Percentiles rank a stretch among this genome's conserved stretches.
These are phyloP conservation scores for Papilio protenor DNA, from an alignment of 2,888 invertebrate genomes.

Conservation along the genomic window DNA sequence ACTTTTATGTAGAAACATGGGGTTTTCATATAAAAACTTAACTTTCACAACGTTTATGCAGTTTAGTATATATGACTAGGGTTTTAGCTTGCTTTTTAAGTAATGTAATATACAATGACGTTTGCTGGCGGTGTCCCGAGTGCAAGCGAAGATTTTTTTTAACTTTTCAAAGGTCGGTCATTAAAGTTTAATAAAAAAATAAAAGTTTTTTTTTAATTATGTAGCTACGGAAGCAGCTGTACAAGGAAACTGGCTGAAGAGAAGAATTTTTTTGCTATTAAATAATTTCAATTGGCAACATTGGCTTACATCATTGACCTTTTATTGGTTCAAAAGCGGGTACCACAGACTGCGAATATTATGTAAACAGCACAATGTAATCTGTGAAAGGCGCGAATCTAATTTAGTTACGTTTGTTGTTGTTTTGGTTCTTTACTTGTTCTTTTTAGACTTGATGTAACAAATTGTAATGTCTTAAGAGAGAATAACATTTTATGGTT, in stretches of 20 bases:
- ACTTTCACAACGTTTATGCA: neutral
- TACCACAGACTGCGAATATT: neutral
- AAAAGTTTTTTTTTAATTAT: too few relatives aligned
- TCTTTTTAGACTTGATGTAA: constrained; percentile 16
- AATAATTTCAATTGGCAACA: constrained; percentile 18
- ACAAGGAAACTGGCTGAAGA: too few relatives aligned
- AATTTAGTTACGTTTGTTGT: constrained; percentile 18
- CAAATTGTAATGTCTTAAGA: neutral
- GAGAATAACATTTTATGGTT: neutral
- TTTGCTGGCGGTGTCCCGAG: too few relatives aligned
- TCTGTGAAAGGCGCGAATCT: constrained; percentile 27
- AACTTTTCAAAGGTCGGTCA: too few relatives aligned
- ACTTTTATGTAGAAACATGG: neutral
- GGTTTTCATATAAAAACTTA: neutral
- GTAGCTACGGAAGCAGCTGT: too few relatives aligned
- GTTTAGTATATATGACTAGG: neutral
- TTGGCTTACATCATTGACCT: constrained; percentile 27
- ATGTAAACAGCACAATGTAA: constrained; percentile 18
- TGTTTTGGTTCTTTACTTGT: neutral
- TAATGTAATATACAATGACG: too few relatives aligned
- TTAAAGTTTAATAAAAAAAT: too few relatives aligned
- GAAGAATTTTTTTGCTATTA: neutral
- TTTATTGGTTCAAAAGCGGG: constrained; percentile 15
- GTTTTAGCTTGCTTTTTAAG: too few relatives aligned
- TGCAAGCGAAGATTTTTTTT: too few relatives aligned